A percentile compares a stretch with the other conserved stretches of the same genome.
Conservation (phyloP, 2,888 invertebrate species). For the Gibbula magus region DNA sequence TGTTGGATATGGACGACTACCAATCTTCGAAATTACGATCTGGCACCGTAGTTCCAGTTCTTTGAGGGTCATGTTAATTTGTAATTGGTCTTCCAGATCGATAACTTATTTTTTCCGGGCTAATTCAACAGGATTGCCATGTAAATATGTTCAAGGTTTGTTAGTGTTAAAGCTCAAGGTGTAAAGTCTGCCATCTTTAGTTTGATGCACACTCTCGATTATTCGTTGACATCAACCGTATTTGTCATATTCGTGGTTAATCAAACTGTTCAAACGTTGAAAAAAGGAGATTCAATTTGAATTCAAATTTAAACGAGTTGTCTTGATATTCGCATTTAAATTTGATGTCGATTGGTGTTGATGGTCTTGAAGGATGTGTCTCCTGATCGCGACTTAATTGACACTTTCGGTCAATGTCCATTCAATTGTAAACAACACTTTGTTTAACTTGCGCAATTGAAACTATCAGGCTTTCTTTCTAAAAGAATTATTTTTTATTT, state of each 20-base stretch:
- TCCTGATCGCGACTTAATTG: too few relatives aligned
- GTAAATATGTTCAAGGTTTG: constrained; percentile 1
- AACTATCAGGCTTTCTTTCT: too few relatives aligned
- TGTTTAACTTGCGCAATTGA: too few relatives aligned
- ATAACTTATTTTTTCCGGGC: background rate
- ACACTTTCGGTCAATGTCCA: too few relatives aligned
- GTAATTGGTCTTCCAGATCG: background rate
- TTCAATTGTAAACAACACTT: too few relatives aligned
- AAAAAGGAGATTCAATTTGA: constrained; percentile 14
- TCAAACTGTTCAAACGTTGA: background rate
- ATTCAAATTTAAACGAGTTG: constrained; percentile 6
- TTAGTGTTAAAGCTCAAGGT: background rate
- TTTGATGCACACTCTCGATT: too few relatives aligned
- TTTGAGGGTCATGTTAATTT: background rate
- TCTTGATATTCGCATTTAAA: background rate
- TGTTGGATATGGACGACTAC: background rate
- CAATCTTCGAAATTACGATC: constrained; percentile 8
- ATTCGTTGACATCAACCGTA: too few relatives aligned
- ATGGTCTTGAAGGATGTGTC: background rate
- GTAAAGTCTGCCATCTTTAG: background rate
- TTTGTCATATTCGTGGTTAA: background rate
- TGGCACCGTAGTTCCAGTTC: background rate
- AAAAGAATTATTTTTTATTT: too few relatives aligned
- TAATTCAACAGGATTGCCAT: background rate
- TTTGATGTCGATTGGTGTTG: background rate